Evolutionary conservation across 2,113 vertebrate genomes (phyloP), one percentile per base, ranked within the genome.

Genomic region (Deroptyus accipitrinus): DNA sequence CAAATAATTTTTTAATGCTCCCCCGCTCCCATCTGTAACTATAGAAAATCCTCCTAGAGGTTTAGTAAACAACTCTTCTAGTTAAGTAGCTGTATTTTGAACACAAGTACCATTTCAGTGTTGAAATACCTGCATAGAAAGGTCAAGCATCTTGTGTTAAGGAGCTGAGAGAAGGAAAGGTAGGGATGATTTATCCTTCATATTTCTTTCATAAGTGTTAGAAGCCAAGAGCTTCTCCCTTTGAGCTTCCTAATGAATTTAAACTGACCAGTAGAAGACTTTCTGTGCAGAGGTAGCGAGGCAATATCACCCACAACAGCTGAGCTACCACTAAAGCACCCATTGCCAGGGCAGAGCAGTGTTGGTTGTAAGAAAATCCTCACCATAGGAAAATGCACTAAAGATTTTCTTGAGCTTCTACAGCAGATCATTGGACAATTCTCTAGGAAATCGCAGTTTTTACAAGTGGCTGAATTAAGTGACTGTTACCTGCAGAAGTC

Each of bases 401-500:
- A 57, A n/a, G 11, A 42, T 27, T 52, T 72, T 24, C 33, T 28
- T 24, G 12, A 61, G 24, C 63, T 80, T 64, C 79, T 52, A 31
- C 7, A 66, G 44, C 61, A 49, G 31, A 10, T 0, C 41, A 30
- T 2, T 37, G 41, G 9, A 23, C 22, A 85, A 16, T 12, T 41
- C 17, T 41, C 3, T 3, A 79, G 37, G 67, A 57, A 46, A 59
- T 7, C 1, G 9, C 31, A 44, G 39, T 41, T n/a, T 19, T 5
- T 2, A 12, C 25, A 33, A 41, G 69, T 8, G 30, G 54, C 27
- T 83, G 48, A 3, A 13, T 19, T 23, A 31, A 25, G 12, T 0
- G 37, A 23, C 1, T 0, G 4, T 96, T 98, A 99, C 99, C 99
- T 98, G 99, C 98, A 35, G 99, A 98, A 8, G 99, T 99, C 98